Conservation (phyloP, 2,888 invertebrate genomes). For the Eustalomyia histrio region DNA sequence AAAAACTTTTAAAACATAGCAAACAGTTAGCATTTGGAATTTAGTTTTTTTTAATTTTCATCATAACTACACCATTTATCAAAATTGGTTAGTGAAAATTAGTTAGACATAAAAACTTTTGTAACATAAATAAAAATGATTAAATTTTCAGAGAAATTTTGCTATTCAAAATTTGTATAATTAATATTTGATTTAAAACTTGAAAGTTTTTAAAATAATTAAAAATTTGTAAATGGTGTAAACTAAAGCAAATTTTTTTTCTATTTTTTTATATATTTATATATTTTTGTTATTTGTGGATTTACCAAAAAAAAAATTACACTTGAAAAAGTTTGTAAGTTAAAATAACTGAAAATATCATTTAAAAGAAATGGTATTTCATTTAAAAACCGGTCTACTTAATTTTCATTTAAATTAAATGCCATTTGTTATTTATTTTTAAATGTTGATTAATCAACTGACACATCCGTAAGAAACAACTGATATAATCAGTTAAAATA, state of each 20-base stretch:
- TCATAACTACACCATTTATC: not conserved
- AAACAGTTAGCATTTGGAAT: not conserved
- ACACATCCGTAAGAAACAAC: too few species aligned
- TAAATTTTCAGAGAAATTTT: not conserved
- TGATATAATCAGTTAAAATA: too few species aligned
- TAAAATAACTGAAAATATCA: too few species aligned
- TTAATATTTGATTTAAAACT: too few species aligned
- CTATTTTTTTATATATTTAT: slow-evolving; percentile 1
- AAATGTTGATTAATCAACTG: too few species aligned
- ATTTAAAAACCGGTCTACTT: too few species aligned
- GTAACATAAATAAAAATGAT: too few species aligned
- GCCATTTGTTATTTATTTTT: too few species aligned
- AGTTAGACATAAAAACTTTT: too few species aligned
- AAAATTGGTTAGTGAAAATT: not conserved
- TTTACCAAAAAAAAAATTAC: not conserved
- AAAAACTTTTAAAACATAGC: slow-evolving; percentile 4
- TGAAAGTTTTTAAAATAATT: not conserved
- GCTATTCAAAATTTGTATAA: not conserved
- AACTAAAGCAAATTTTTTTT: not conserved
- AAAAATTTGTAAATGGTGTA: not conserved
- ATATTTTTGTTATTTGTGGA: slow-evolving; percentile 5
- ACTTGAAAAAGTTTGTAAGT: too few species aligned
- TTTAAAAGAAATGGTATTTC: too few species aligned
- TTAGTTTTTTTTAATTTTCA: not conserved
- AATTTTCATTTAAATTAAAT: too few species aligned